phyloP scores from a whole-genome alignment of 2,888 invertebrate genomes.

The Helobdella robusta region DNA sequence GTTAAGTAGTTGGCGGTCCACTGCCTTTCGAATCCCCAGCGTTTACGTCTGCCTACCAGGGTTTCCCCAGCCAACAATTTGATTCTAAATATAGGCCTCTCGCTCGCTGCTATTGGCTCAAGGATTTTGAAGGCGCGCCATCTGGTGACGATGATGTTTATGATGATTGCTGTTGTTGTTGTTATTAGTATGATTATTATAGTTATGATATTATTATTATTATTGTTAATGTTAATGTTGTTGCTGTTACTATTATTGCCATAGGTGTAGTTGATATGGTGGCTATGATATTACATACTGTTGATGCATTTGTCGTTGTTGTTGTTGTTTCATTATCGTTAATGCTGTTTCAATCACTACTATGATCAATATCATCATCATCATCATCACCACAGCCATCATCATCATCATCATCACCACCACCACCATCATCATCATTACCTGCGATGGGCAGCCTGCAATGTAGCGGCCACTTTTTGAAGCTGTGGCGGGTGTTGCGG shows the following conservation, averaged over 20 bases:
- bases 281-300: too few relatives aligned
- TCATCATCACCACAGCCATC: too few relatives aligned
- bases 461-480: constrained; percentile 54
- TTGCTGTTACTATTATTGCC: too few relatives aligned
- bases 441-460: constrained; percentile 45
- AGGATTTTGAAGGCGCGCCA: constrained; percentile 83
- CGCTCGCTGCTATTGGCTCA: constrained; percentile 65
- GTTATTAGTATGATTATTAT: too few relatives aligned
- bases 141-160: constrained; percentile 26
- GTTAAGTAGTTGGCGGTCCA: constrained; percentile 78
- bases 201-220: too few relatives aligned
- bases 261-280: too few relatives aligned
- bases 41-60: constrained; percentile 55
- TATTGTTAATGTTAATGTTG: too few relatives aligned
- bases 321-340: too few relatives aligned
- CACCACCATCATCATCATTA: constrained; percentile 29
- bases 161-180: background rate
- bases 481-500: constrained; percentile 67
- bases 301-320: too few relatives aligned
- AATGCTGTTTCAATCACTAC: too few relatives aligned
- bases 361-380: too few relatives aligned
- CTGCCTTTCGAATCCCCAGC: constrained; percentile 67
- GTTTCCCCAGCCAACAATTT: constrained; percentile 69
- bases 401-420: too few relatives aligned
- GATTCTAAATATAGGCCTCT: constrained; percentile 76